Base-by-base conservation (phyloP, 2,797 vertebrate species). In the Tenualosa ilisha region DNA sequence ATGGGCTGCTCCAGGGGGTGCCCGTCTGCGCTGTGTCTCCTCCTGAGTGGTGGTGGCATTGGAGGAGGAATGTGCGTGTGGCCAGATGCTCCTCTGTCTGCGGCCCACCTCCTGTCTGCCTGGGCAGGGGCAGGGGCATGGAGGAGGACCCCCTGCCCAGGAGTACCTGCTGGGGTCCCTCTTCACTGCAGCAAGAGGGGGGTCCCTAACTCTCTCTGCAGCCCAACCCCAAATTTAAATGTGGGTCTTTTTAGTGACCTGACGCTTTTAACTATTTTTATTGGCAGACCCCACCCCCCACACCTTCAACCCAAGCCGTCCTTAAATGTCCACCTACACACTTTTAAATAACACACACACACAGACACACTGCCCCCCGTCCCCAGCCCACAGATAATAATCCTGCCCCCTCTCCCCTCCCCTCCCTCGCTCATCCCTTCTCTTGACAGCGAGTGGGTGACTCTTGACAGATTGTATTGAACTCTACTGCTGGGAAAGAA, bases 401-500 rank as follows among this genome's bases (percentile, higher is more conserved):
- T 68, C 85, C 4, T 46, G 50, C 81, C 88, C 90, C 90, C 88
- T 89, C 90, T 92, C 88, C 65, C 22, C 86, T 85, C 85, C 59
- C 83, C 84, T 84, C 86, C 13, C 82, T 12, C 81, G 89, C 43
- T 54, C 86, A 63, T 92, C 95, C 92, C 56, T 94, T 88, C 81
- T 83, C 88, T 90, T 88, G 93, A 91, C 92, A 94, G 92, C 88
- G 88, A 92, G 94, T 93, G 93, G 92, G 90, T 92, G 93, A 93
- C 91, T 91, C 88, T 88, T 93, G 93, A 93, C 91, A 86, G 54
- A 82, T 93, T 88, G 82, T 92, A 94, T 95, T 94, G 91, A 94
- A 89, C 91, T 89, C 87, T 90, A 81, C 90, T 91, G 93, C 92
- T 93, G 92, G 92, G 91, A 92, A 92, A 94, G 91, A 92, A 92